Conservation (phyloP, 2,797 vertebrate genomes). For the Xerus rutilus region DNA sequence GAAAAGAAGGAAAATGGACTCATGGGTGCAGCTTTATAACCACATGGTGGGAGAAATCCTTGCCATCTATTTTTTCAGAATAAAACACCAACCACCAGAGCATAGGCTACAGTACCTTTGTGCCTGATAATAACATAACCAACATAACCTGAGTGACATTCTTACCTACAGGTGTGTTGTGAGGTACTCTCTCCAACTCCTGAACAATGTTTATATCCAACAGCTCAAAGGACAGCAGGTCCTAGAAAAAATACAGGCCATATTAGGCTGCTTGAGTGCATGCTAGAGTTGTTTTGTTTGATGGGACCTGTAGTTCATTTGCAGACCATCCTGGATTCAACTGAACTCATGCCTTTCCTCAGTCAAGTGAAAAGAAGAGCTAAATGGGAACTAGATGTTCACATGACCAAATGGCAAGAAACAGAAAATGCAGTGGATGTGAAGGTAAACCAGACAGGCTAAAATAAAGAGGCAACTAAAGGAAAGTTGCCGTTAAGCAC, state of each 20-base stretch:
- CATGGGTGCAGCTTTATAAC: neutral
- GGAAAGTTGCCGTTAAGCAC: neutral
- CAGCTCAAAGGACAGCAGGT: slow-evolving; percentile 97
- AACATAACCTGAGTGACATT: neutral
- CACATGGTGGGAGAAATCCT: neutral
- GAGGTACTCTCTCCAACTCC: slow-evolving; percentile 96
- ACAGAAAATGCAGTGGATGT: neutral
- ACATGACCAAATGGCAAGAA: neutral
- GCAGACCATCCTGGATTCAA: neutral
- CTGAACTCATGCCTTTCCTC: neutral
- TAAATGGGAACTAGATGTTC: neutral
- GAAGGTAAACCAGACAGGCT: neutral
- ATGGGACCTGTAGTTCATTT: neutral
- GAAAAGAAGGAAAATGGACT: neutral
- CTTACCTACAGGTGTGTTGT: slow-evolving; percentile 97
- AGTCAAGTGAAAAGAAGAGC: neutral
- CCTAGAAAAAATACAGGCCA: slow-evolving; percentile 86
- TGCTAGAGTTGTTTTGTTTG: neutral
- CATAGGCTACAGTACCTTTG: neutral
- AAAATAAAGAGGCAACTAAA: slow-evolving; percentile 5
- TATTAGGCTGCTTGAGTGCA: neutral
- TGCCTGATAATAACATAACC: neutral
- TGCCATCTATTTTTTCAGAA: neutral
- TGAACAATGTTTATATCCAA: slow-evolving; percentile 98
- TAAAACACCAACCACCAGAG: neutral